These are phyloP conservation scores for Drosophila sproati DNA, from an alignment of 1,140 invertebrate species.

Conservation along the genomic window DNA sequence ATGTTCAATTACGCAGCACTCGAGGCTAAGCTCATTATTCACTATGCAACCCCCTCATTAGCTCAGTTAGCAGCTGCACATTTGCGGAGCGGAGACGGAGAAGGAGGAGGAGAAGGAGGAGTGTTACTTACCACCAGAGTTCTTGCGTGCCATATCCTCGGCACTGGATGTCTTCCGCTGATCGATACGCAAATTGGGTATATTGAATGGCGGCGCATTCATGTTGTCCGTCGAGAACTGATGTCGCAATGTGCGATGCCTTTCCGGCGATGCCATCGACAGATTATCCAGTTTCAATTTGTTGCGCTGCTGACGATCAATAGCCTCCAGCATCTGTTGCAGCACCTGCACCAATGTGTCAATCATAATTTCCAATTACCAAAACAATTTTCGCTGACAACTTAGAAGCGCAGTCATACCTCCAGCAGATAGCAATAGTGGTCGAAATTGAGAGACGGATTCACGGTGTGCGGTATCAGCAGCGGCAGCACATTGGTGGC, in stretches of 20 bases:
- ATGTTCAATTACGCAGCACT: conserved; percentile 66
- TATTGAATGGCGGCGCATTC: conserved; percentile 92
- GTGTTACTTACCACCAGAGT: conserved; percentile 88
- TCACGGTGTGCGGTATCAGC: conserved; percentile 96
- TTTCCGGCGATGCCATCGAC: conserved; percentile 90
- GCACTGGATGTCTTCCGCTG: conserved; percentile 94
- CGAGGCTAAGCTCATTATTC: conserved; percentile 46
- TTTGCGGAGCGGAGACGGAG: too few relatives aligned
- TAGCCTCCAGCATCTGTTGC: conserved; percentile 96
- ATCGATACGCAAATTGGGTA: conserved; percentile 93
- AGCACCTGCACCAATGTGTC: conserved; percentile 86
- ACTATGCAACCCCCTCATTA: conserved; percentile 2
- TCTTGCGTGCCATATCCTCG: conserved; percentile 94
- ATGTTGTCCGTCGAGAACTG: conserved; percentile 95
- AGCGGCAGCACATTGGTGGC: conserved; percentile 97
- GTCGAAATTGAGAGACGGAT: conserved; percentile 94
- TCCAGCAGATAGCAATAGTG: conserved; percentile 95
- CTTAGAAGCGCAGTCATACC: conserved; percentile 81
- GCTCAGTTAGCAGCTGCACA: background rate
- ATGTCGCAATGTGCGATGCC: conserved; percentile 91
- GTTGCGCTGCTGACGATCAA: conserved; percentile 94
- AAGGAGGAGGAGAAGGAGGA: too few relatives aligned
- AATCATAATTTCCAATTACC: conserved; percentile 7
- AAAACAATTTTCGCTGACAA: background rate
- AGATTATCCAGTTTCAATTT: conserved; percentile 93